Percentiles rank a stretch among this genome's conserved stretches.
Conservation (phyloP, 2,888 invertebrate genomes). For the Tachina grossa region DNA sequence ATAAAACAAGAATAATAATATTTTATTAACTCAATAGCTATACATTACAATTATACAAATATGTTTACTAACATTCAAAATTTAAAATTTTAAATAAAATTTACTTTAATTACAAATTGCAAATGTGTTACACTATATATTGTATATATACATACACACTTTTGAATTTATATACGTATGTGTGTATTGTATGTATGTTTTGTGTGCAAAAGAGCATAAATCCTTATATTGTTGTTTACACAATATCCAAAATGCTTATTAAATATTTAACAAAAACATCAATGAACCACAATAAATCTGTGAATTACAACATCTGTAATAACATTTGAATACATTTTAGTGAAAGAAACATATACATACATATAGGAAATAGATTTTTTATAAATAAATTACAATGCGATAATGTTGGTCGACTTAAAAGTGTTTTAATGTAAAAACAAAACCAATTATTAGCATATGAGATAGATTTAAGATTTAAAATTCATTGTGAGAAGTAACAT, state of each 20-base stretch:
- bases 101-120: background rate
- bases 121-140: background rate
- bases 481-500: no score
- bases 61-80: background rate
- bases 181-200: background rate
- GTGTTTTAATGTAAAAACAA: background rate
- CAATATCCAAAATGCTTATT: conserved; percentile 62
- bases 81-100: background rate
- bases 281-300: conserved; percentile 68
- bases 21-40: conserved; percentile 8
- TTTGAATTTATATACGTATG: background rate
- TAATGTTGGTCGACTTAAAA: background rate
- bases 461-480: no score
- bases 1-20: background rate
- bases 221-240: conserved; percentile 62
- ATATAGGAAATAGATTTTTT: conserved; percentile 32
- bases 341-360: background rate
- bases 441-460: no score
- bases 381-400: background rate
- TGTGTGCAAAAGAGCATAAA: conserved; percentile 40
- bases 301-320: conserved; percentile 70
- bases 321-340: conserved; percentile 54
- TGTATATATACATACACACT: no score
- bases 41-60: conserved; percentile 29
- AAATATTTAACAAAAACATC: conserved; percentile 68